Conservation (phyloP, 2,888 invertebrate species). For the Trachelus troglodyta region DNA sequence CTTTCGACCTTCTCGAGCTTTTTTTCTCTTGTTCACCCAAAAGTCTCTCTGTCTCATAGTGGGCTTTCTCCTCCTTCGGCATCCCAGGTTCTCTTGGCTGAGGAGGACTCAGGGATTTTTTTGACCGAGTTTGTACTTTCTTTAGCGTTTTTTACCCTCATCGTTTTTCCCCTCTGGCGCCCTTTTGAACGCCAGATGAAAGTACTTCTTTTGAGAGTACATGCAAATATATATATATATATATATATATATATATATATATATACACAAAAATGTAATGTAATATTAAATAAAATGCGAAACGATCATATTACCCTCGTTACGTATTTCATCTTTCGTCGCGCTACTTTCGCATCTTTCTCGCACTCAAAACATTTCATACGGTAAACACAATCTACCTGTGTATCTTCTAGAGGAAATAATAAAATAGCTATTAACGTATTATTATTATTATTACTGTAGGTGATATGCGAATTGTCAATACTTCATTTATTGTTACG, state of each 20-base stretch:
- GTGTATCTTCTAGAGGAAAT: too few relatives aligned
- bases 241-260: background rate
- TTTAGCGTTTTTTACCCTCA: conserved; percentile 17
- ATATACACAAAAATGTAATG: background rate
- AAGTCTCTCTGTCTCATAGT: background rate
- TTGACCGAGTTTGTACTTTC: conserved; percentile 8
- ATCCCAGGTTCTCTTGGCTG: background rate
- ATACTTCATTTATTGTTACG: too few relatives aligned
- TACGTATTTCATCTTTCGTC: conserved; percentile 7
- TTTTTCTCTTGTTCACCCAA: conserved; percentile 2
- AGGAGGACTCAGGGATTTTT: background rate
- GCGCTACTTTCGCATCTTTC: background rate
- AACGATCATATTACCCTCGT: conserved; percentile 21
- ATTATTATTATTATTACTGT: too few relatives aligned
- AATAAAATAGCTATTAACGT: too few relatives aligned
- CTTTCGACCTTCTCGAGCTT: conserved; percentile 1
- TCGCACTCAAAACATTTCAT: background rate
- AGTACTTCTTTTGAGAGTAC: conserved; percentile 21
- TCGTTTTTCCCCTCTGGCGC: conserved; percentile 12
- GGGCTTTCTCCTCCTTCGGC: background rate
- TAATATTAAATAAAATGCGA: conserved; percentile 21
- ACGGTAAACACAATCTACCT: background rate
- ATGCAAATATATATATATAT: background rate
- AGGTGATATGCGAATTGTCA: too few relatives aligned
- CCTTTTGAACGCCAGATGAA: conserved; percentile 12